Conservation (phyloP, 1,140 invertebrate genomes). For the Listronotus oregonensis region DNA sequence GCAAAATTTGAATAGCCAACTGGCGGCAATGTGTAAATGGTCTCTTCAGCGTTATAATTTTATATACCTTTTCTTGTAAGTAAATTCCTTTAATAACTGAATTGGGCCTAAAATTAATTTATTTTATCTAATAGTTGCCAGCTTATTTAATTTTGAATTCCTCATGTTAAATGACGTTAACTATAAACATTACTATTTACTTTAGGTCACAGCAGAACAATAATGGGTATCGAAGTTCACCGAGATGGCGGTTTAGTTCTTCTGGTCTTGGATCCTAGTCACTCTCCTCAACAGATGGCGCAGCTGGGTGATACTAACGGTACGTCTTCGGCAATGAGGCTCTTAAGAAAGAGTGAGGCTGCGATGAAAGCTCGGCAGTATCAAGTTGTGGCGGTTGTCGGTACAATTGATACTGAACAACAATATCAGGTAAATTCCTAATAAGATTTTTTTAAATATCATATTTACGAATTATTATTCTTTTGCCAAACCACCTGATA, state of each 20-base stretch:
- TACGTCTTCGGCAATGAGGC: conserved; percentile 66
- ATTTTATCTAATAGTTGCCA: too few relatives aligned
- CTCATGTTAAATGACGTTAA: too few relatives aligned
- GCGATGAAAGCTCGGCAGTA: conserved; percentile 84
- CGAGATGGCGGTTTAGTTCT: conserved; percentile 73
- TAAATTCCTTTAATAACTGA: too few relatives aligned
- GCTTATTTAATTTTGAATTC: too few relatives aligned
- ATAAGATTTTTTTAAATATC: too few relatives aligned
- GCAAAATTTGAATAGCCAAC: too few relatives aligned
- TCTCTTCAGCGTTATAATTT: too few relatives aligned
- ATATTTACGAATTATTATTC: too few relatives aligned
- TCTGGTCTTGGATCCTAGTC: conserved; percentile 85
- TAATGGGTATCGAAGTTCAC: conserved; percentile 83
- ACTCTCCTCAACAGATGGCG: conserved; percentile 77
- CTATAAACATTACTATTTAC: conserved; percentile 14
- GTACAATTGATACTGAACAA: conserved; percentile 72
- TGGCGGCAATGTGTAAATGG: too few relatives aligned
- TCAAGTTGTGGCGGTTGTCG: conserved; percentile 80
- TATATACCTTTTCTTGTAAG: too few relatives aligned
- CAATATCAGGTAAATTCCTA: conserved; percentile 70
- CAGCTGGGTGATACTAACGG: conserved; percentile 64
- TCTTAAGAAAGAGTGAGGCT: conserved; percentile 73
- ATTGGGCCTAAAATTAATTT: too few relatives aligned
- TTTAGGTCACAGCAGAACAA: conserved; percentile 85
- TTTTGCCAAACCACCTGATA: too few relatives aligned